phyloP scores from a whole-genome alignment of 1,140 invertebrate species.

The Drosophila repletoides region DNA sequence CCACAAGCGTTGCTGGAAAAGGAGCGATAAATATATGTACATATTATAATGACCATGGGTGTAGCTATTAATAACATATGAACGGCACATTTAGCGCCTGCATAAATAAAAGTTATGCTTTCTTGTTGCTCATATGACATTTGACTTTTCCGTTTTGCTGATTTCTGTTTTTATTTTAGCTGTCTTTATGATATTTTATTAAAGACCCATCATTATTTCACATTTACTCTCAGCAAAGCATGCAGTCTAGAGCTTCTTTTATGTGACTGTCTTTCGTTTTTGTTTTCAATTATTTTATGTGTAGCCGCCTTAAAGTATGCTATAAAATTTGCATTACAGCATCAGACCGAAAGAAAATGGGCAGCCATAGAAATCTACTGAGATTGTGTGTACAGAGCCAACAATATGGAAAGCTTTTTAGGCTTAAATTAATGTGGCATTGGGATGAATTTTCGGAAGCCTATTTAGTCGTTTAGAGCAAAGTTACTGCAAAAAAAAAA shows the following conservation, averaged over 20 bases:
- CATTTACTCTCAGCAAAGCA: background rate
- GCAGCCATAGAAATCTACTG: background rate
- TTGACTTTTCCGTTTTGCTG: constrained; percentile 45
- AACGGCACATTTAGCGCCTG: constrained; percentile 52
- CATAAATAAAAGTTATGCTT: constrained; percentile 32
- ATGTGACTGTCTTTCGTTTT: constrained; percentile 3
- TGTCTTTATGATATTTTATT: constrained; percentile 8
- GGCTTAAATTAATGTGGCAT: no score
- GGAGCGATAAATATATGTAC: constrained; percentile 21
- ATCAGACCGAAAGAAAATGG: background rate
- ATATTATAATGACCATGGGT: constrained; percentile 50
- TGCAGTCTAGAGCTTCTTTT: constrained; percentile 2
- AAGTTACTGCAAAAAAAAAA: no score
- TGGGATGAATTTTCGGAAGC: no score
- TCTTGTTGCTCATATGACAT: constrained; percentile 42
- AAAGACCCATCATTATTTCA: background rate
- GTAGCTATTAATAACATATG: constrained; percentile 58
- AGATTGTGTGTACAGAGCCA: no score
- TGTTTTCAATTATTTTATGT: constrained; percentile 36
- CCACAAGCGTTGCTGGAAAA: background rate
- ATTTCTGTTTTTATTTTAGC: constrained; percentile 30
- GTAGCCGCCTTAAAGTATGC: constrained; percentile 14
- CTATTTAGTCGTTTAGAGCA: no score
- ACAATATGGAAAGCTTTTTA: no score
- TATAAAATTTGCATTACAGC: constrained; percentile 27